Evolutionary conservation across 2,113 vertebrate species (phyloP), one percentile per base, ranked within the genome.

Genomic region (Anolis sagrei): DNA sequence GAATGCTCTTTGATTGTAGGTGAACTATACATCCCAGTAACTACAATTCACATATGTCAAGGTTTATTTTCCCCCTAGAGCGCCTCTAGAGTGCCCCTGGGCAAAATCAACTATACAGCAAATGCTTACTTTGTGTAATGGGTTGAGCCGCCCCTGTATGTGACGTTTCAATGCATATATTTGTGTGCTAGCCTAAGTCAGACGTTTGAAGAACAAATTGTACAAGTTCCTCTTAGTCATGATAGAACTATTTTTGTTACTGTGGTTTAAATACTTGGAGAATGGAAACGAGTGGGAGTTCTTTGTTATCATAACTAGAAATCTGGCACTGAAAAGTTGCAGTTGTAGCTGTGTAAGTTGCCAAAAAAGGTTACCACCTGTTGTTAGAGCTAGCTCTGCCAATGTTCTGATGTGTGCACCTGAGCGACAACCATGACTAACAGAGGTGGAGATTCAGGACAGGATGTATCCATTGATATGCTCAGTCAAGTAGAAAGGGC

Each of bases 141-240:
- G n/a, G n/a, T n/a, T n/a, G n/a, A n/a, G n/a, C n/a, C n/a, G n/a
- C n/a, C n/a, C n/a, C n/a, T n/a, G n/a, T 44, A 44, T 44, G 39
- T 44, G 39, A 44, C 39, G 5, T 84, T 80, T 39, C 44, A 70
- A 84, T 23, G 1, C 1, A 0, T 69, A 0, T 6, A 18, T 23
- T 80, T 75, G 25, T n/a, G 34, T 83, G 90, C 69, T 92, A 91
- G 76, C 88, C 93, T 92, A 61, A 58, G 76, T 25, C 64, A 5
- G 9, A 85, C 7, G 6, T 7, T 39, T 10, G 5, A 54, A 32
- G 34, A 19, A 36, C 34, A 19, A 62, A 70, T 76, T 76, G 85
- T 1, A 39, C n/a, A 18, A 25, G 74, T 32, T 18, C 18, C 36
- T 27, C 14, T 48, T 58, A 21, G 4, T 54, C 5, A 5, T 13